Base-by-base conservation (phyloP, 2,113 vertebrate genomes). In the Recurvirostra avosetta region DNA sequence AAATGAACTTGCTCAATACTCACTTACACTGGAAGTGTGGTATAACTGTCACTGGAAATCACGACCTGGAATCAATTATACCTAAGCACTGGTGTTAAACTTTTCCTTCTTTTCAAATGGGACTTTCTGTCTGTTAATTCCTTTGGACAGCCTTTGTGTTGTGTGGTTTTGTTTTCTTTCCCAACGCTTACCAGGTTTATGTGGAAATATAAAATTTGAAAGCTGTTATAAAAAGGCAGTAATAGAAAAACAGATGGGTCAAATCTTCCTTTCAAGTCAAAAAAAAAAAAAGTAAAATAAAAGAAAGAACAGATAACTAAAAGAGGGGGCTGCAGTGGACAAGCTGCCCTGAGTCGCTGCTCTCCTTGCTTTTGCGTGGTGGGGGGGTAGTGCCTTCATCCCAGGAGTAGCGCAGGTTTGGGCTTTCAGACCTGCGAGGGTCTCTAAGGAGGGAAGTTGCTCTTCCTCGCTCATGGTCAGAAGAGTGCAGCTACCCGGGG, bases 1-100 rank as follows among this genome's bases (percentile, higher is more conserved):
- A 95, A 97, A 96, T 96, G 66, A 74, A 67, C 77, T 91, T 93
- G 68, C 62, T 94, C 94, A 88, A 89, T 91, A 49, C 76, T 83
- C n/a, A 6, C 38, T 88, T 61, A 74, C 36, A 43, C 45, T 85
- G 90, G 71, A 91, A 91, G 83, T 30, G 52, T 75, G 88, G 45
- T 78, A 36, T 32, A 87, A 92, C 88, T 70, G 88, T 90, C 83
- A 86, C 41, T 62, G 88, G 56, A 86, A 92, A 62, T 91, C 53
- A 50, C 73, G 58, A 73, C 75, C 58, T 85, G 65, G 76, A 95
- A 95, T 92, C 19, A n/a, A 34, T 80, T 76, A 59, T 89, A 72
- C 45, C 45, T 90, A 85, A 63, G 79, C 84, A 89, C 92, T 90
- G 88, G 27, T 4, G 27, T 74, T 86, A 79, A 94, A 72, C 49